These are phyloP conservation scores for Rhinichthys osculus DNA, from an alignment of 2,797 vertebrate species.

Conservation along the genomic window DNA sequence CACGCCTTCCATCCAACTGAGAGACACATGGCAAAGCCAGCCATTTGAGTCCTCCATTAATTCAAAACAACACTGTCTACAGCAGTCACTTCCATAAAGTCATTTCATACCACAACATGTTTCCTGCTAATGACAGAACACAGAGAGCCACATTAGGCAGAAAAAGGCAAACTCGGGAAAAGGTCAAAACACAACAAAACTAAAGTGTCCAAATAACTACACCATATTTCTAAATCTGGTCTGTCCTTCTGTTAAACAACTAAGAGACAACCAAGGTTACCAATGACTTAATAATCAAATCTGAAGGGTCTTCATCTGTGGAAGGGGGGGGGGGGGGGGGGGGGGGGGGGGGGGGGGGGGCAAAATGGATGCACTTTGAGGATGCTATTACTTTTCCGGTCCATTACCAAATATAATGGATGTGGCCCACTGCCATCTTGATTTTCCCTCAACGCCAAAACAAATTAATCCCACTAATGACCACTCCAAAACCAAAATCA, in stretches of 20 bases:
- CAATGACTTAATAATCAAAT: neutral
- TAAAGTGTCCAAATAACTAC: slow-evolving; percentile 8
- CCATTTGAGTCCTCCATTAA: slow-evolving; percentile 40
- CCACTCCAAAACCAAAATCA: slow-evolving; percentile 48
- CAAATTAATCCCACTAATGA: slow-evolving; percentile 66
- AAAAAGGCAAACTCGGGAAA: neutral
- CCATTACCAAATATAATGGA: slow-evolving; percentile 70
- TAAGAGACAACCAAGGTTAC: slow-evolving; percentile 13
- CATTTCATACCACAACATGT: slow-evolving; percentile 5
- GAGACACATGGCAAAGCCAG: slow-evolving; percentile 53
- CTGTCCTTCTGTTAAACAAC: neutral
- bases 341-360: too few species aligned
- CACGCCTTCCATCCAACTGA: slow-evolving; percentile 59
- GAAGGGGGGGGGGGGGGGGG: neutral
- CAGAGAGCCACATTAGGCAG: slow-evolving; percentile 22
- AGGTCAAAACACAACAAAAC: slow-evolving; percentile 12
- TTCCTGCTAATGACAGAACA: slow-evolving; percentile 28
- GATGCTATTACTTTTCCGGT: slow-evolving; percentile 63
- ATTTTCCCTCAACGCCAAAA: slow-evolving; percentile 45
- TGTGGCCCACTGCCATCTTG: slow-evolving; percentile 56
- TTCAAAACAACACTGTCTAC: slow-evolving; percentile 37
- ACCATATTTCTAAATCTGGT: neutral
- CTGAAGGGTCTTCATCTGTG: neutral
- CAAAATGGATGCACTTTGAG: slow-evolving; percentile 44
- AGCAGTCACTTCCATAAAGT: slow-evolving; percentile 26